A percentile compares a stretch with the other conserved stretches of the same genome.
These are phyloP conservation scores for Peromyscus maniculatus DNA, from an alignment of 2,113 vertebrate genomes.

Conservation along the genomic window DNA sequence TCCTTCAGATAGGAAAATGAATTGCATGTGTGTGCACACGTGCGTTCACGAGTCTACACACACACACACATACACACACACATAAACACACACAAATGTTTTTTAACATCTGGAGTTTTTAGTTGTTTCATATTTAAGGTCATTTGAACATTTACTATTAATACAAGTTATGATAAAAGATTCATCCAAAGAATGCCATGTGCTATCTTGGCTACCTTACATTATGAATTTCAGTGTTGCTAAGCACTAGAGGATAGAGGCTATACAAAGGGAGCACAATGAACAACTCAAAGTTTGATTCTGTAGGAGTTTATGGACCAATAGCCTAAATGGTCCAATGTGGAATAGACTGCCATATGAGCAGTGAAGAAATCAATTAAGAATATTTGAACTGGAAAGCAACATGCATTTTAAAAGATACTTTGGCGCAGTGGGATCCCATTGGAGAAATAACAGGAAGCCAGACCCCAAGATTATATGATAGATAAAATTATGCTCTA, in stretches of 20 bases:
- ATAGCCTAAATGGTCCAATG: slow-evolving; percentile 48
- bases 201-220: slow-evolving; percentile 67
- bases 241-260: slow-evolving; percentile 47
- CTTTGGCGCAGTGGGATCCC: slow-evolving; percentile 52
- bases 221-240: slow-evolving; percentile 72
- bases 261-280: slow-evolving; percentile 44
- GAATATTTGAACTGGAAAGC: slow-evolving; percentile 66
- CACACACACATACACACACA: not conserved
- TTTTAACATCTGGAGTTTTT: slow-evolving; percentile 59
- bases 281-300: slow-evolving; percentile 67
- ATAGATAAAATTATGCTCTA: slow-evolving; percentile 53
- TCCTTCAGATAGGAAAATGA: slow-evolving; percentile 12
- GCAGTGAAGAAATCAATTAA: slow-evolving; percentile 72
- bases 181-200: slow-evolving; percentile 76
- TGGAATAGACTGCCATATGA: slow-evolving; percentile 54
- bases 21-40: not conserved
- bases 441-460: slow-evolving; percentile 21
- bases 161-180: slow-evolving; percentile 67
- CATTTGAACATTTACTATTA: slow-evolving; percentile 48
- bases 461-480: not conserved
- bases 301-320: slow-evolving; percentile 61
- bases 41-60: not conserved
- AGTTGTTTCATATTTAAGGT: slow-evolving; percentile 57
- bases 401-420: slow-evolving; percentile 67
- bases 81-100: not conserved